Conservation (phyloP, 92 coral and sea anemone genomes). For the Phenganax stokvisi region DNA sequence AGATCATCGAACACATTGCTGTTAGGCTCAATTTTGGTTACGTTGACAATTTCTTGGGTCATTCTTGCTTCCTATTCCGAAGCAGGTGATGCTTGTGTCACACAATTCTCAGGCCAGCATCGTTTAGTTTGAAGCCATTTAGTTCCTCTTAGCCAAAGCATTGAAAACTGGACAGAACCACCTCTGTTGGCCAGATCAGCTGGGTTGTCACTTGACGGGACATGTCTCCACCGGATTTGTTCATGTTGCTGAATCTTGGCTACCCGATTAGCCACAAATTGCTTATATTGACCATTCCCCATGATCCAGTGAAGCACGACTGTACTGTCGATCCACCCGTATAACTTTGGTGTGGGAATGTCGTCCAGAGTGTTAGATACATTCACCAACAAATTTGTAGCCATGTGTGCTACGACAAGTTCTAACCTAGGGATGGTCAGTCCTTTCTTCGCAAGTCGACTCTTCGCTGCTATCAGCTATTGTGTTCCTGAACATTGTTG, state of each 20-base stretch:
- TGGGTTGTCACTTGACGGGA: conserved; percentile 1
- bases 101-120: too few relatives aligned
- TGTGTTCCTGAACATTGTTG: conserved; percentile 37
- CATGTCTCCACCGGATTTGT: conserved; percentile 12
- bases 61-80: too few relatives aligned
- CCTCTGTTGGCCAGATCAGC: conserved; percentile 16
- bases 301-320: neutral
- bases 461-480: conserved; percentile 41
- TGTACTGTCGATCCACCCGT: neutral
- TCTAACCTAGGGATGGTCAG: conserved; percentile 37
- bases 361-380: neutral
- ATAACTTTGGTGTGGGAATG: neutral
- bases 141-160: neutral
- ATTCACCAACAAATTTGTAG: conserved; percentile 24
- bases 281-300: conserved; percentile 6
- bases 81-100: too few relatives aligned
- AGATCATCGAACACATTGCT: too few relatives aligned
- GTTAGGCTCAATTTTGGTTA: neutral
- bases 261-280: neutral
- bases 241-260: neutral
- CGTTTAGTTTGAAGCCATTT: too few relatives aligned
- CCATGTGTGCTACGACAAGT: conserved; percentile 37
- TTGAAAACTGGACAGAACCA: neutral
- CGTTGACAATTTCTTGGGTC: too few relatives aligned
- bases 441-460: conserved; percentile 16